Evolutionary conservation across 2,113 vertebrate species (phyloP).

Genomic region (Pseudolaguvia tuberculata): DNA sequence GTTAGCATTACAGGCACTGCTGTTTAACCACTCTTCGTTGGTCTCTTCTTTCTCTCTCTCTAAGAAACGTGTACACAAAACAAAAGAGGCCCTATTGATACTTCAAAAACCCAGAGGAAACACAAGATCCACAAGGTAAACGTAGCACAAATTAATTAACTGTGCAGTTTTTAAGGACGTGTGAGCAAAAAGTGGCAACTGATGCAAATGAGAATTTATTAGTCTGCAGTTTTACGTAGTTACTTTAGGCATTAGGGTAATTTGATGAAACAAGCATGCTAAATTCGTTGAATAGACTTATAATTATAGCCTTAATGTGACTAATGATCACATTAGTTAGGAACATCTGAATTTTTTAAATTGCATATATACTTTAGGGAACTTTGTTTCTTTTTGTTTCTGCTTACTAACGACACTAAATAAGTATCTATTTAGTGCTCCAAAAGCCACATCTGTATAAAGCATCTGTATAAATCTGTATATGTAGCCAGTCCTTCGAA

Average conservation of each 20-base stretch:
- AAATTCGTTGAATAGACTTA: background rate
- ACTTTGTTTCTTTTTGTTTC: background rate
- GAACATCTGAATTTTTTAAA: background rate
- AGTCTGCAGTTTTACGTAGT: background rate
- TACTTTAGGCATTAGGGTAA: background rate
- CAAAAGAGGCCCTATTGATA: background rate
- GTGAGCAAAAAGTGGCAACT: background rate
- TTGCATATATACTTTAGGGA: background rate
- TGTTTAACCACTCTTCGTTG: constrained; percentile 11
- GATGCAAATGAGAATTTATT: background rate
- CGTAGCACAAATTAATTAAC: background rate
- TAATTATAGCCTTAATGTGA: background rate
- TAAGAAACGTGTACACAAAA: background rate
- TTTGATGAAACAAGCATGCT: constrained; percentile 11
- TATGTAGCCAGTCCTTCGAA: no score
- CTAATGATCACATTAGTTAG: background rate
- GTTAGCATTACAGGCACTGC: constrained; percentile 1
- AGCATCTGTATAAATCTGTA: no score
- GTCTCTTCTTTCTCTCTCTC: background rate
- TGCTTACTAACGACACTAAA: background rate
- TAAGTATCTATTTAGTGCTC: background rate
- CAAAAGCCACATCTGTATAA: background rate
- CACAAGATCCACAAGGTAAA: background rate
- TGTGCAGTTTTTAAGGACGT: background rate
- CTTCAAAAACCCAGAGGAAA: background rate